Percentiles rank a stretch among this genome's conserved stretches.
Conservation (phyloP, 2,113 vertebrate genomes). For the Sinocyclocheilus maitianheensis region DNA sequence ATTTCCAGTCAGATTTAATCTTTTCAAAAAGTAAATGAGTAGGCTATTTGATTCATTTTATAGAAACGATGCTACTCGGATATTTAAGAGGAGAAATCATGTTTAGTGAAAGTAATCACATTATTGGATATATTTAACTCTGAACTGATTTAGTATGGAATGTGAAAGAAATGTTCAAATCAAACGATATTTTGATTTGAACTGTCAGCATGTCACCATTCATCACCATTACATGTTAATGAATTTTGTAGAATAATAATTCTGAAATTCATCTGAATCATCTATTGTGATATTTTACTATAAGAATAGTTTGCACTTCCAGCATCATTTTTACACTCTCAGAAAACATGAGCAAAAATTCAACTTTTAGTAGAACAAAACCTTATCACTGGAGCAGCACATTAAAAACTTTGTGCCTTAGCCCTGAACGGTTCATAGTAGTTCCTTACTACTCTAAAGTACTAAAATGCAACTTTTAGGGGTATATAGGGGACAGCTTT, state of each 20-base stretch:
- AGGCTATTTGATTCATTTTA: neutral
- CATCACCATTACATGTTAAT: neutral
- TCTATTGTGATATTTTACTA: neutral
- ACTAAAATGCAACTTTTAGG: neutral
- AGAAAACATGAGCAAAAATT: neutral
- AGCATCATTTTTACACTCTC: too few relatives aligned
- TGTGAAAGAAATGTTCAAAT: neutral
- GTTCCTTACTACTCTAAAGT: neutral
- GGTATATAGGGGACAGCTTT: neutral
- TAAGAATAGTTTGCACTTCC: neutral
- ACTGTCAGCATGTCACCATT: neutral
- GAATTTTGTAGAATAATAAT: neutral
- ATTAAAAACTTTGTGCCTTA: neutral
- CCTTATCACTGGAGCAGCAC: neutral
- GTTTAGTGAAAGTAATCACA: neutral
- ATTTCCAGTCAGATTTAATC: neutral
- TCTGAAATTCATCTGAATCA: neutral
- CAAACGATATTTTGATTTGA: neutral
- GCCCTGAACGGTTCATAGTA: neutral
- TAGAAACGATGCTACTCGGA: neutral
- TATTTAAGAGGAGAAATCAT: neutral
- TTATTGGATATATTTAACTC: neutral
- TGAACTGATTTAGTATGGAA: neutral
- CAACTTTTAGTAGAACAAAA: neutral
- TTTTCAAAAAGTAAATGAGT: neutral